Base-by-base conservation (phyloP, 2,797 vertebrate genomes). In the Poeciliopsis gracilis region DNA sequence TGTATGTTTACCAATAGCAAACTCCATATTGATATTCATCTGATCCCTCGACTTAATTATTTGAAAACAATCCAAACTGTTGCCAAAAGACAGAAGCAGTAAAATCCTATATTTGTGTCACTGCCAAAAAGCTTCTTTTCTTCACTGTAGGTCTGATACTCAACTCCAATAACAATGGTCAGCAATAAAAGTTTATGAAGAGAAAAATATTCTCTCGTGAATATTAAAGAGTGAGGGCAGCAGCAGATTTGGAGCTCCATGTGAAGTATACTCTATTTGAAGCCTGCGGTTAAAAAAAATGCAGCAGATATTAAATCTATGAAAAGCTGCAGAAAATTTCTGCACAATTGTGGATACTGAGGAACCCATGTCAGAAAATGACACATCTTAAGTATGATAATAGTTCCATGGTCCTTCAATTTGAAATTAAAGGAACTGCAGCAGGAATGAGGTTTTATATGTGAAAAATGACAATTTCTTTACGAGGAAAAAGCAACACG, bases 341-440 rank as follows among this genome's bases (percentile, higher is more conserved):
- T 13, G 72, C 1, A 72, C 63, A 41, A 49, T 1, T 18, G 63
- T 76, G 76, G 73, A 59, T 79, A 78, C n/a, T 71, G 72, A 87
- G 66, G 73, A 78, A 78, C 81, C 81, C 69, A 88, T 76, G 84
- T 49, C 53, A 77, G 77, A 73, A 59, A 53, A 74, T 63, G 77
- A 82, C 36, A 73, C 67, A 78, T 72, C 41, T 75, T 7, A 73
- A 4, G 85, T 69, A 85, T 91, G 46, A n/a, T 18, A 73, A 45
- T 43, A 33, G 78, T 72, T 81, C 75, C 86, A 84, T 36, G 80
- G 55, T 77, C 66, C 38, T 23, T 75, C 30, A 47, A 41, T 59
- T 43, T 69, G 72, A 43, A 74, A 75, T 1, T 18, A 82, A 75
- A 66, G 61, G 41, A 77, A 75, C 84, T 79, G 76, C 23, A 59